Conservation (phyloP, 2,797 vertebrate genomes). For the Meda fulgida region DNA sequence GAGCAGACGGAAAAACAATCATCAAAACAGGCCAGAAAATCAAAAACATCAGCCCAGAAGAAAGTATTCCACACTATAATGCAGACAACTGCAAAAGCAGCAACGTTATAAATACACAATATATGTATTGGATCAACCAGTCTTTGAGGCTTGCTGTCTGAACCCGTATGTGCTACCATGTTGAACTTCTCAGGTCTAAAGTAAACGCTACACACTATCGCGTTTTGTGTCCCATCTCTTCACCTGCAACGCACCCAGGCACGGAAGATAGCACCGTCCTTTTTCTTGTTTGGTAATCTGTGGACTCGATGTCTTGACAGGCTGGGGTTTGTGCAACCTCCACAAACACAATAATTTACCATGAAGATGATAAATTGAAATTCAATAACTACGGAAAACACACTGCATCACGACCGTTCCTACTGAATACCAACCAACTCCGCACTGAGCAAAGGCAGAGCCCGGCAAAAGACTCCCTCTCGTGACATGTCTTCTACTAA, state of each 20-base stretch:
- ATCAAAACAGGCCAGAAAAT: background rate
- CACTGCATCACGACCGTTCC: no score
- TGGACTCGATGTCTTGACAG: background rate
- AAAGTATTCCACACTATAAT: background rate
- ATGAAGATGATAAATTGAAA: background rate
- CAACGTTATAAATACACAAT: background rate
- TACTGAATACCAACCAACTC: no score
- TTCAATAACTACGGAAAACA: no score
- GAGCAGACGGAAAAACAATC: conserved; percentile 18
- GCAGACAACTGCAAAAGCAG: background rate
- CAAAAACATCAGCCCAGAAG: conserved; percentile 12
- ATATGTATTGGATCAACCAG: background rate
- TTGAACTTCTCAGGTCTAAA: no score
- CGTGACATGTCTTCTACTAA: no score
- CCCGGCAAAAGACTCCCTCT: no score
- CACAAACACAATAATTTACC: background rate
- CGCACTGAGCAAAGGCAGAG: background rate
- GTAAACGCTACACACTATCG: no score
- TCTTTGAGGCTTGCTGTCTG: no score
- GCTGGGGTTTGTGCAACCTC: background rate
- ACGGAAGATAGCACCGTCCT: background rate
- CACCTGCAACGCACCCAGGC: no score
- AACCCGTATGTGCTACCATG: no score
- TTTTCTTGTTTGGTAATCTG: background rate
- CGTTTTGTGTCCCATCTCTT: no score